Evolutionary conservation across 2,113 vertebrate genomes (phyloP).

Genomic region (Reinhardtius hippoglossoides): DNA sequence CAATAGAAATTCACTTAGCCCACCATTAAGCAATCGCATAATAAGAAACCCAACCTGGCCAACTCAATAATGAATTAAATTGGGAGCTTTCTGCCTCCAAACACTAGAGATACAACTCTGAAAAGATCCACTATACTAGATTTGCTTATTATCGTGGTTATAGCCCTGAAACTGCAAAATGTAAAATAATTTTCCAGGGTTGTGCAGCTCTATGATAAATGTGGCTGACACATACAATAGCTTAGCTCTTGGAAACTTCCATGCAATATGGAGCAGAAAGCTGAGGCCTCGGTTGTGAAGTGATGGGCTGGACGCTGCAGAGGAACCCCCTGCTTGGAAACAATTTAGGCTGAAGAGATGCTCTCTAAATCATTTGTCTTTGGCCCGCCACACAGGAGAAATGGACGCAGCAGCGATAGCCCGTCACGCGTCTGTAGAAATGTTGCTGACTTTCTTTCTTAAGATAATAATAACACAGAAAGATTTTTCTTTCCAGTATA

Average conservation of each 20-base stretch:
- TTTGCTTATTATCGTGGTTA: constrained; percentile 41
- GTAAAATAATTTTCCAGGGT: constrained; percentile 47
- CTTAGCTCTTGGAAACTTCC: constrained; percentile 53
- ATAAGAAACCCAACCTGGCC: constrained; percentile 37
- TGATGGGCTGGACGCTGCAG: constrained; percentile 49
- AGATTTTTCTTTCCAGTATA: constrained; percentile 28
- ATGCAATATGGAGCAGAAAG: constrained; percentile 57
- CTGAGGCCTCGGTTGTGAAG: constrained; percentile 42
- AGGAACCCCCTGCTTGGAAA: constrained; percentile 68
- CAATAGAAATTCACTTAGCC: constrained; percentile 63
- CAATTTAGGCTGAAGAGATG: constrained; percentile 47
- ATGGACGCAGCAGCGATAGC: background rate
- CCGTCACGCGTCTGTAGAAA: constrained; percentile 16
- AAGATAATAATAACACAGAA: constrained; percentile 39
- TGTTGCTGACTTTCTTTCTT: constrained; percentile 38
- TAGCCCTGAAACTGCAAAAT: constrained; percentile 46
- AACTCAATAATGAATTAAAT: constrained; percentile 58
- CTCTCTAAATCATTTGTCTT: constrained; percentile 56
- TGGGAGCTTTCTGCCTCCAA: constrained; percentile 26
- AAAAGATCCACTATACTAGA: constrained; percentile 32
- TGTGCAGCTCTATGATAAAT: constrained; percentile 55
- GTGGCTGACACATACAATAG: constrained; percentile 52
- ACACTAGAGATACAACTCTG: constrained; percentile 14
- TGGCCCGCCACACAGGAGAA: constrained; percentile 36
- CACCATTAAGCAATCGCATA: constrained; percentile 40